phyloP scores from a whole-genome alignment of 2,797 vertebrate species.

The Cercopithecus neglectus region DNA sequence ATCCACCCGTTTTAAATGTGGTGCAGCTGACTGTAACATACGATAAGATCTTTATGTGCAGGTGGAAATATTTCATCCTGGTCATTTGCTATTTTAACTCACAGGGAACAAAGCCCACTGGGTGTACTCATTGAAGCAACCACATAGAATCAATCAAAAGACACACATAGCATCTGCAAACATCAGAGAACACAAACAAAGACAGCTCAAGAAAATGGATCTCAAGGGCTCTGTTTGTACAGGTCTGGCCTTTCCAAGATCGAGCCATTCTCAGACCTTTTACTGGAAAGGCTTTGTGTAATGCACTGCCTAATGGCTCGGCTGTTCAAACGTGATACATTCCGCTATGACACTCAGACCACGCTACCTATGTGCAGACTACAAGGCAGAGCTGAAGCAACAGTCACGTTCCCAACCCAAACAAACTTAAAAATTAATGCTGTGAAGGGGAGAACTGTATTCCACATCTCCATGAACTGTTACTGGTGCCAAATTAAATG shows the following conservation, averaged over 20 bases:
- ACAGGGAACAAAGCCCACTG: slow-evolving; percentile 66
- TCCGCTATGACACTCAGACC: slow-evolving; percentile 58
- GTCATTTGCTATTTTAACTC: slow-evolving; percentile 56
- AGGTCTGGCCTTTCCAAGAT: slow-evolving; percentile 70
- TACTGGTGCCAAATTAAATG: not conserved
- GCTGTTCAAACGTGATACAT: slow-evolving; percentile 70
- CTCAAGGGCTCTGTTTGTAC: slow-evolving; percentile 80
- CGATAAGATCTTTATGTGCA: slow-evolving; percentile 47
- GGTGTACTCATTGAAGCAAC: slow-evolving; percentile 67
- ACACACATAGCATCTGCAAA: slow-evolving; percentile 68
- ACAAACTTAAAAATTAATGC: slow-evolving; percentile 51
- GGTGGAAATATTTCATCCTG: slow-evolving; percentile 59
- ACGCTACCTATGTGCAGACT: not conserved
- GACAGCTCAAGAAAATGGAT: slow-evolving; percentile 76
- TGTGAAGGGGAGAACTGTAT: not conserved
- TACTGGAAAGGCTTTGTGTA: slow-evolving; percentile 79
- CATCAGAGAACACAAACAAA: slow-evolving; percentile 71
- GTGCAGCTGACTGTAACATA: not conserved
- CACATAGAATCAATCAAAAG: slow-evolving; percentile 80
- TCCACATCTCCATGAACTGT: not conserved
- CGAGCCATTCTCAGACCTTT: slow-evolving; percentile 41
- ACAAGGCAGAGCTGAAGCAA: slow-evolving; percentile 65
- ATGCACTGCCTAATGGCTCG: slow-evolving; percentile 80
- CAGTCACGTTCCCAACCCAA: slow-evolving; percentile 50
- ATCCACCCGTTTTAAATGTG: not conserved